These are phyloP conservation scores for Plotosus lineatus DNA, from an alignment of 2,113 vertebrate genomes.

Conservation along the genomic window DNA sequence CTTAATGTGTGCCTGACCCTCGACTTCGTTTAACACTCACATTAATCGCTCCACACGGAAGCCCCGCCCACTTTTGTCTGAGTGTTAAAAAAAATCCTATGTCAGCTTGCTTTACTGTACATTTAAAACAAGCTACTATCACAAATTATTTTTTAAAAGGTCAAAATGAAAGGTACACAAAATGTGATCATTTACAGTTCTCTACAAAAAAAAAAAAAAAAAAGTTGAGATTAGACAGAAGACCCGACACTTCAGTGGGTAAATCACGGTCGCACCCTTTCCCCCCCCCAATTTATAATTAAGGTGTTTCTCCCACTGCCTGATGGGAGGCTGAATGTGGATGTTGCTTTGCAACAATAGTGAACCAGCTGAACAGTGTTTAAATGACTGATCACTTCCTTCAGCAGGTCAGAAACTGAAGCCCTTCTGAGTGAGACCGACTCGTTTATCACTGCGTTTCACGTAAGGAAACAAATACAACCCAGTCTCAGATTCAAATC, in stretches of 20 bases:
- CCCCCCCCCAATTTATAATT: not conserved
- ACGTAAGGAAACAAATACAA: constrained; percentile 38
- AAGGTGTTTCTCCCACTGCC: constrained; percentile 32
- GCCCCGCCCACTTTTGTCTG: not conserved
- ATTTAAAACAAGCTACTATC: constrained; percentile 14
- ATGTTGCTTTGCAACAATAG: constrained; percentile 57
- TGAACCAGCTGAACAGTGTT: constrained; percentile 32
- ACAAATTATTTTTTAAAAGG: not conserved
- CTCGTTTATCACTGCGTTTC: constrained; percentile 38
- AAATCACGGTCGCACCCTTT: constrained; percentile 33
- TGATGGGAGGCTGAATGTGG: constrained; percentile 35
- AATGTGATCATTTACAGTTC: constrained; percentile 33
- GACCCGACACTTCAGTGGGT: constrained; percentile 6
- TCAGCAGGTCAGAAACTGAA: constrained; percentile 22
- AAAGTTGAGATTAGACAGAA: constrained; percentile 34
- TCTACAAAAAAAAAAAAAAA: no score
- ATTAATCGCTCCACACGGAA: constrained; percentile 13
- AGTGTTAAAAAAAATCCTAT: not conserved
- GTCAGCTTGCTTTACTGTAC: constrained; percentile 10
- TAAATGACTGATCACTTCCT: constrained; percentile 28
- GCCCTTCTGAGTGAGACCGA: constrained; percentile 38
- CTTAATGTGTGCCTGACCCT: not conserved
- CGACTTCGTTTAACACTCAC: not conserved
- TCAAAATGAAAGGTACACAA: constrained; percentile 25
- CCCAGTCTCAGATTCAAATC: constrained; percentile 20